Conservation (phyloP, 2,888 invertebrate species). For the Sisyra nigra region DNA sequence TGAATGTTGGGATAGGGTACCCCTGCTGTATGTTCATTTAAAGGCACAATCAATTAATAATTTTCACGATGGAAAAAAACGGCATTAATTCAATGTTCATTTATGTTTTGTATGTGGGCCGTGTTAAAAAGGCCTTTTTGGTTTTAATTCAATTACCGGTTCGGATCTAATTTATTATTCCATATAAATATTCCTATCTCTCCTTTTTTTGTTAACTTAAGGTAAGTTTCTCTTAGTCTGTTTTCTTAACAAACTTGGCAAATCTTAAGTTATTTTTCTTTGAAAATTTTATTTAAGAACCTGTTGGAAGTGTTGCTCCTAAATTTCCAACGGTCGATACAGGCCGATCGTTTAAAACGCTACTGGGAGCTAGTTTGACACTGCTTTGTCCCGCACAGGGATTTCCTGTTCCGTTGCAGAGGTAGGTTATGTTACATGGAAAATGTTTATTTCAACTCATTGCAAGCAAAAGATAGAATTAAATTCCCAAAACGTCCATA, state of each 20-base stretch:
- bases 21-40: constrained; percentile 35
- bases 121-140: no score
- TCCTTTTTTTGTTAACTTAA: no score
- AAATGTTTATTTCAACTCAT: not conserved
- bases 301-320: constrained; percentile 47
- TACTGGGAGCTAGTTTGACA: constrained; percentile 30
- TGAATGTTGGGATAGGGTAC: constrained; percentile 99
- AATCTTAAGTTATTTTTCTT: not conserved
- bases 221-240: not conserved
- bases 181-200: no score
- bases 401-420: constrained; percentile 42
- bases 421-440: constrained; percentile 27
- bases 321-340: constrained; percentile 26
- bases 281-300: constrained; percentile 29
- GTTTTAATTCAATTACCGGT: no score
- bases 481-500: no score
- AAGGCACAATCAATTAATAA: no score
- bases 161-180: no score
- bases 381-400: constrained; percentile 56
- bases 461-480: no score
- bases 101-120: no score
- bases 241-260: not conserved
- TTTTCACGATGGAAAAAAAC: no score
- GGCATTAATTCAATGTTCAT: no score
- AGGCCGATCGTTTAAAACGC: constrained; percentile 6